Percentiles rank a stretch among this genome's conserved stretches.
Conservation (phyloP, 2,113 vertebrate species). For the Bungarus multicinctus region DNA sequence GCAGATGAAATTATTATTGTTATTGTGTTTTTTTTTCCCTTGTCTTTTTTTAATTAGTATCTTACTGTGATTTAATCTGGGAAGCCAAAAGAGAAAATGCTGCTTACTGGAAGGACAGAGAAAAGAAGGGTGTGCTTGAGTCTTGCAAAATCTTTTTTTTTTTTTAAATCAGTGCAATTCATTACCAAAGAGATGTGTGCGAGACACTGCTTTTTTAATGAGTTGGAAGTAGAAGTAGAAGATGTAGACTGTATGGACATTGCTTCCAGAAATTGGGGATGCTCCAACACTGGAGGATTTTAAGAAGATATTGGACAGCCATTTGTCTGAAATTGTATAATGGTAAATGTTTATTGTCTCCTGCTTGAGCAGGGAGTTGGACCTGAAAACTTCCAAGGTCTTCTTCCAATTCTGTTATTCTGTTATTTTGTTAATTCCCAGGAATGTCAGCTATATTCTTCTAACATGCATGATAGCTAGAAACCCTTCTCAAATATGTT, state of each 20-base stretch:
- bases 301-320: not conserved
- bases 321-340: not conserved
- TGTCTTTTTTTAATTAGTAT: slow-evolving; percentile 14
- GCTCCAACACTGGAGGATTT: not conserved
- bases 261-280: not conserved
- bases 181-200: not conserved
- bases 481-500: not conserved
- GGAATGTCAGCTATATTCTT: not conserved
- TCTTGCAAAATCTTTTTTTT: not conserved
- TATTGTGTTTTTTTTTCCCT: slow-evolving; percentile 23
- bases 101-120: not conserved
- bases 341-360: not conserved
- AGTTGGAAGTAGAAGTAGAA: not conserved
- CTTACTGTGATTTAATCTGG: slow-evolving; percentile 7
- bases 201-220: not conserved
- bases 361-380: not conserved
- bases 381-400: not conserved
- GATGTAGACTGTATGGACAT: not conserved
- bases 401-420: not conserved
- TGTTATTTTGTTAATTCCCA: not conserved
- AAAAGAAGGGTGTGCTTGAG: not conserved
- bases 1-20: slow-evolving; percentile 32
- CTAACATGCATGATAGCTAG: not conserved
- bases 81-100: not conserved
- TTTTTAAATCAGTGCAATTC: not conserved